phyloP scores from a whole-genome alignment of 2,888 invertebrate species.

The Philereme vetulata region DNA sequence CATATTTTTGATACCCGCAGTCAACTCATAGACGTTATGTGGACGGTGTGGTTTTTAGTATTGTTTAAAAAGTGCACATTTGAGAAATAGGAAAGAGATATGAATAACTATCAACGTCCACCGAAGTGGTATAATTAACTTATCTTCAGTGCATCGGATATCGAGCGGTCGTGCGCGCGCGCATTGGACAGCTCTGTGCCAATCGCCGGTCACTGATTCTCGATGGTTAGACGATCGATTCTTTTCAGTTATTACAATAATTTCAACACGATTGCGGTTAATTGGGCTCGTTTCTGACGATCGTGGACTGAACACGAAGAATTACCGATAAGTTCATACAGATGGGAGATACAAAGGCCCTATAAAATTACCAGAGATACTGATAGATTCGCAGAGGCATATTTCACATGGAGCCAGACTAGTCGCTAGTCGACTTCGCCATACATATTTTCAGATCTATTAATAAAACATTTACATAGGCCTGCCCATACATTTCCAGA shows the following conservation, averaged over 20 bases:
- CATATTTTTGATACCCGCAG: not conserved
- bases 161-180: conserved; percentile 66
- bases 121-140: conserved; percentile 72
- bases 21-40: not conserved
- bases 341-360: conserved; percentile 45
- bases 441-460: not conserved
- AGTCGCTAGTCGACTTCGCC: not conserved
- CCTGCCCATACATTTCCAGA: too few species aligned
- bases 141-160: conserved; percentile 74
- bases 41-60: conserved; percentile 1
- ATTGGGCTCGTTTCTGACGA: conserved; percentile 77
- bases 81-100: conserved; percentile 66
- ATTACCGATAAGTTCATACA: conserved; percentile 65
- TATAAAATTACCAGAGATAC: conserved; percentile 20
- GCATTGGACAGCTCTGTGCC: conserved; percentile 76
- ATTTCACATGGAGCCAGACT: conserved; percentile 13
- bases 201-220: conserved; percentile 68
- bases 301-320: conserved; percentile 64
- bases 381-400: conserved; percentile 23
- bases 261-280: conserved; percentile 79
- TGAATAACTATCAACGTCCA: conserved; percentile 68
- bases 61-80: conserved; percentile 58
- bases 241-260: conserved; percentile 83
- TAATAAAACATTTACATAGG: not conserved
- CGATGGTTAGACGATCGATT: conserved; percentile 75